Conservation (phyloP, 1,140 invertebrate genomes). For the Zophobas atratus region DNA sequence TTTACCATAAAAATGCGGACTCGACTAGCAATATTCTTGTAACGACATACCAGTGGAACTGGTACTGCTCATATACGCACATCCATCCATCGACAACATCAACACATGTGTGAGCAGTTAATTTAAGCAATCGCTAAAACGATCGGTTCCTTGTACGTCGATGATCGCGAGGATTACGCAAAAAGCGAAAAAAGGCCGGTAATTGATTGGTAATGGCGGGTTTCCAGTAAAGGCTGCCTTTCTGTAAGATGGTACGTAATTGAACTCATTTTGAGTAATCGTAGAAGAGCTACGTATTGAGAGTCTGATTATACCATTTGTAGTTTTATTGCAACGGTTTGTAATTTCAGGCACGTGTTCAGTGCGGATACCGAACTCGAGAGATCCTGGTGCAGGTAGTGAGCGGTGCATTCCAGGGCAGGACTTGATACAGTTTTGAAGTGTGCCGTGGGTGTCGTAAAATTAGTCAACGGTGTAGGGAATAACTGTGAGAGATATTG, state of each 20-base stretch:
- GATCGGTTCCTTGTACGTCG: conserved; percentile 5
- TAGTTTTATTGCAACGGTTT: conserved; percentile 20
- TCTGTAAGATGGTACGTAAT: neutral
- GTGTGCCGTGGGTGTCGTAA: too few relatives aligned
- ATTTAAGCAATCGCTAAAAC: conserved; percentile 11
- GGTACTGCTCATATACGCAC: conserved; percentile 14
- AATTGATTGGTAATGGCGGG: conserved; percentile 5
- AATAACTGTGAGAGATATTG: neutral
- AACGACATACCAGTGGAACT: conserved; percentile 9
- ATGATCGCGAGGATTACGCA: neutral
- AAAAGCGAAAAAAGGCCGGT: neutral
- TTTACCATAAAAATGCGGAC: neutral
- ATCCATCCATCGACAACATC: neutral
- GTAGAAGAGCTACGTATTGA: neutral
- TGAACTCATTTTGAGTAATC: conserved; percentile 30
- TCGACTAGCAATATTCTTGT: neutral
- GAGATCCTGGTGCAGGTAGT: neutral
- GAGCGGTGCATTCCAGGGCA: conserved; percentile 2
- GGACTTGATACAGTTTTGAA: neutral
- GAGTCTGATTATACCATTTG: conserved; percentile 7
- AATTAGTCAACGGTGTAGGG: neutral
- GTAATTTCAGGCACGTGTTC: conserved; percentile 37
- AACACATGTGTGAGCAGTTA: neutral
- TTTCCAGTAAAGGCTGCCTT: neutral
- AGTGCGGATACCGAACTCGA: neutral